Evolutionary conservation across 2,797 vertebrate genomes (phyloP).

Genomic region (Pseudocheirus occidentalis): DNA sequence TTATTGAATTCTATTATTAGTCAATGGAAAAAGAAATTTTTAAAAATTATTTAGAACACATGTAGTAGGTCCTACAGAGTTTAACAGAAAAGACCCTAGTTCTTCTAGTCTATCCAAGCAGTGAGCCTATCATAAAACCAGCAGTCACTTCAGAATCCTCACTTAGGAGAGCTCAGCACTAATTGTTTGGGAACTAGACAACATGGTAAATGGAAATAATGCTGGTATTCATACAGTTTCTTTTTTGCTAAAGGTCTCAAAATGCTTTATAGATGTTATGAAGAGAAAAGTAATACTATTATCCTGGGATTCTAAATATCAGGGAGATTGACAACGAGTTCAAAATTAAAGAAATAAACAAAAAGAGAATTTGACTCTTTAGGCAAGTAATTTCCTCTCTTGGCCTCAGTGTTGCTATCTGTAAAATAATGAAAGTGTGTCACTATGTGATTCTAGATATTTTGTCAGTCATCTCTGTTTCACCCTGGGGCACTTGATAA

Average conservation of each 20-base stretch:
- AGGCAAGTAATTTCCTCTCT: background rate
- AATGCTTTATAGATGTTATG: background rate
- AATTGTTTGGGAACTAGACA: background rate
- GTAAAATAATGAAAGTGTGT: background rate
- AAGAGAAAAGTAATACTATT: rapidly evolving
- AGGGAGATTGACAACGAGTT: background rate
- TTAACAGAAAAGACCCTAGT: background rate
- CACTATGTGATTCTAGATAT: background rate
- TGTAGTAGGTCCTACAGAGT: background rate
- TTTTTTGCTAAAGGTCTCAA: background rate
- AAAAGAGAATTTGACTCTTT: background rate
- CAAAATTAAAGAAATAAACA: background rate
- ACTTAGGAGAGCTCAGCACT: background rate
- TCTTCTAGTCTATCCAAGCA: background rate
- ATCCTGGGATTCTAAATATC: rapidly evolving
- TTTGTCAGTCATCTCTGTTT: background rate
- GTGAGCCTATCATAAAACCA: background rate
- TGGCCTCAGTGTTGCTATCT: background rate
- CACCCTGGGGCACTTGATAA: background rate
- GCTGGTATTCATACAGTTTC: background rate
- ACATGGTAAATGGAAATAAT: background rate
- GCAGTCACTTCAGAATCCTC: slow-evolving; percentile 1
- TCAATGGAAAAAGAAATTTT: slow-evolving; percentile 33
- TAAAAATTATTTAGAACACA: background rate
- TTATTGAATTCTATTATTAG: slow-evolving; percentile 51